A percentile compares a stretch with the other conserved stretches of the same genome.
Evolutionary conservation across 2,113 vertebrate genomes (phyloP).

Genomic region (Oplegnathus fasciatus): DNA sequence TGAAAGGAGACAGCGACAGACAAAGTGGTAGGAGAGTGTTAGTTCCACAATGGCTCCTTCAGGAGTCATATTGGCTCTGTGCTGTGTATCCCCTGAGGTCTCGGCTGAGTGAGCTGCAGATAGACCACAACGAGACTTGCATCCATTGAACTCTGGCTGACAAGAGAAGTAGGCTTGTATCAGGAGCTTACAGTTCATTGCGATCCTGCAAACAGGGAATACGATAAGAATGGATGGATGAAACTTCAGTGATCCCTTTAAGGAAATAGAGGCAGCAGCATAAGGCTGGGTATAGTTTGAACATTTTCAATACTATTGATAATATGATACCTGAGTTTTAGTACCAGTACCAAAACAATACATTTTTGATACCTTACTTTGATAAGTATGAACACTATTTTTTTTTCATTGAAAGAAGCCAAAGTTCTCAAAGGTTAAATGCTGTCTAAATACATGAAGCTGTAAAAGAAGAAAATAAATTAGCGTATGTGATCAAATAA

Average conservation of each 20-base stretch:
- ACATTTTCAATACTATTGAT: not conserved
- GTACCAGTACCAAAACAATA: not conserved
- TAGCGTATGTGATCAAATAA: not conserved
- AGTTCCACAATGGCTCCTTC: conserved; percentile 18
- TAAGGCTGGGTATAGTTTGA: not conserved
- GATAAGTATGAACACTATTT: not conserved
- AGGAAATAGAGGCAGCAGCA: not conserved
- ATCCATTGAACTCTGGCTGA: conserved; percentile 36
- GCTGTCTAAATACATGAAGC: not conserved
- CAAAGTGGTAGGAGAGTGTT: conserved; percentile 13
- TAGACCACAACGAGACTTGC: conserved; percentile 1
- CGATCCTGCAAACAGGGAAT: conserved; percentile 35
- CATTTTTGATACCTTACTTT: not conserved
- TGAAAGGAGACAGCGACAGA: conserved; percentile 5
- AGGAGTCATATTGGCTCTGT: conserved; percentile 53
- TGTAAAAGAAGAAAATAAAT: not conserved
- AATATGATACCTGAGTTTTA: not conserved
- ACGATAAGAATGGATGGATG: not conserved
- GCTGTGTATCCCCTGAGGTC: conserved; percentile 25
- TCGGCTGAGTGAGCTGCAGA: conserved; percentile 36
- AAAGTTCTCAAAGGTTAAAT: not conserved
- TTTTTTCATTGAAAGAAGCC: not conserved
- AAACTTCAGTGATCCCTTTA: not conserved
- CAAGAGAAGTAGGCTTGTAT: conserved; percentile 23
- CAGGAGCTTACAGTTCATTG: conserved; percentile 16